These are phyloP conservation scores for Folsomia manolachei DNA, from an alignment of 2,888 invertebrate genomes.

Conservation along the genomic window DNA sequence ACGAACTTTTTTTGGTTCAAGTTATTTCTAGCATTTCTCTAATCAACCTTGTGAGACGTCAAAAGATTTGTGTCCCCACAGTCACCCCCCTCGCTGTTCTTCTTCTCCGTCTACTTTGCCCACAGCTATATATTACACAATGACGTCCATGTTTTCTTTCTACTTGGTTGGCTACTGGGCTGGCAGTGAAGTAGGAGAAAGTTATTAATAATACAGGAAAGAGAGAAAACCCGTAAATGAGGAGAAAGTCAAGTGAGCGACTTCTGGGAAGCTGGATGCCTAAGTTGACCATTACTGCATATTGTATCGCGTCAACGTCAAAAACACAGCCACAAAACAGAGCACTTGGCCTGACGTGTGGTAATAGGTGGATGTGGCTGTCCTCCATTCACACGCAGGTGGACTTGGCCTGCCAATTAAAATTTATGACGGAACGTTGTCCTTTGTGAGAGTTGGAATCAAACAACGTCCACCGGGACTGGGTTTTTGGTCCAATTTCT, in stretches of 20 bases:
- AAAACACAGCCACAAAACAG: background rate
- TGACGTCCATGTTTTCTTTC: background rate
- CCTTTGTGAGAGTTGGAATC: slow-evolving; percentile 6
- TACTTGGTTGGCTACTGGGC: background rate
- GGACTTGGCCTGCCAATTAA: slow-evolving; percentile 17
- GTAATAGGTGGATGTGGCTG: background rate
- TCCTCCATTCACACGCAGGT: background rate
- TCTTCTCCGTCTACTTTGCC: too few species aligned
- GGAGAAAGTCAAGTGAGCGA: background rate
- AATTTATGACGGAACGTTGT: slow-evolving; percentile 16
- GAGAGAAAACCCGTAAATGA: background rate
- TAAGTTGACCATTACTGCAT: slow-evolving; percentile 1
- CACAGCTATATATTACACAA: too few species aligned
- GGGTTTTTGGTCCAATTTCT: background rate
- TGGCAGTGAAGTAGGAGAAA: too few species aligned
- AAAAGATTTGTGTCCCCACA: background rate
- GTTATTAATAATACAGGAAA: background rate
- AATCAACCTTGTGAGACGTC: background rate
- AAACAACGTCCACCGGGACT: background rate
- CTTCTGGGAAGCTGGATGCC: background rate
- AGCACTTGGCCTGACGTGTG: background rate
- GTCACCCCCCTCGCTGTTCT: too few species aligned
- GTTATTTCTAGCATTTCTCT: background rate
- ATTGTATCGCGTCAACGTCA: slow-evolving; percentile 3
- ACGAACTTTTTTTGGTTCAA: background rate